Base-by-base conservation (phyloP, 2,888 invertebrate species). In the Hydriomena furcata region DNA sequence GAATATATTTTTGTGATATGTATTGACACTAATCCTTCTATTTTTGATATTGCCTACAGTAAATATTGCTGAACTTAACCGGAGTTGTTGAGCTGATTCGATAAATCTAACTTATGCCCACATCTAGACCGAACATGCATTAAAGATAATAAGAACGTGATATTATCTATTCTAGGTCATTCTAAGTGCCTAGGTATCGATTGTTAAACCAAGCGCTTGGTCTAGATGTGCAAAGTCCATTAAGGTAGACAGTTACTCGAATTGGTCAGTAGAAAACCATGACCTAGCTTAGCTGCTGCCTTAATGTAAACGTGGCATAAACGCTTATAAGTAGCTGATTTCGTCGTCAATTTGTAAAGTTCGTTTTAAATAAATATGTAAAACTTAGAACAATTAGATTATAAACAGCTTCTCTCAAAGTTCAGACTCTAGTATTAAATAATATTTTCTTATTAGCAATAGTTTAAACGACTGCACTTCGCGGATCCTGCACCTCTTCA, bases 1-100 rank as follows among this genome's bases (percentile, higher is more conserved):
- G 83, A 86, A 89, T 89, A 87, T 89, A 90, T 90, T 90, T n/a
- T 90, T 90, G 87, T 89, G 88, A 89, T 89, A 87, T 87, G 82
- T 85, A 84, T 84, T 76, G 38, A 85, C 81, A 85, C 76, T 88
- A 84, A 86, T 78, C 86, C 85, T 87, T 87, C 86, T 90, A 90
- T 90, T 90, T 90, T 90, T 90, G 90, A 90, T 90, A 90, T 82
- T 82, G 86, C 85, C 85, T 84, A 82, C 81, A 71, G 82, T 70
- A 60, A 79, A 76, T 84, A 83, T 85, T 82, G 80, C 83, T 80
- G 75, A 79, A 65, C 67, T 71, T 30, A 73, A 77, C 65, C 73
- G 86, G 83, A 87, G 84, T 84, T 84, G 84, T 84, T 74, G 77
- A 87, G 79, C 76, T 66, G 73, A 71, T 70, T 66, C 61, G 11